Conservation (phyloP, 2,113 vertebrate genomes). For the Laterallus jamaicensis region DNA sequence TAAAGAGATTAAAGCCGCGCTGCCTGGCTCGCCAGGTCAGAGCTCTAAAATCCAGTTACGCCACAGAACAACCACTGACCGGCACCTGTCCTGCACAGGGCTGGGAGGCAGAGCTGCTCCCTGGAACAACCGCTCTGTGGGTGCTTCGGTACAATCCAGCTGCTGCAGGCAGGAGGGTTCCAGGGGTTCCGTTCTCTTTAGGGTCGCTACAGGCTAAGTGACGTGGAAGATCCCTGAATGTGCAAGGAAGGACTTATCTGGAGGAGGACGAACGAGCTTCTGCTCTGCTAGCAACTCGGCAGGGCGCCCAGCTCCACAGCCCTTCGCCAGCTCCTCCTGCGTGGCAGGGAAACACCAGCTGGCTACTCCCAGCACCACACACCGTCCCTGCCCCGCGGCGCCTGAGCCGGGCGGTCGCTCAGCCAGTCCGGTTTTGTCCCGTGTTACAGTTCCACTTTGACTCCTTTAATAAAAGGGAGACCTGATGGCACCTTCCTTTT, state of each 20-base stretch:
- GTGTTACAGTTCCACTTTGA: constrained; percentile 83
- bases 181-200: not conserved
- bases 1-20: not conserved
- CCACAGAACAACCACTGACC: not conserved
- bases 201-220: not conserved
- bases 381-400: not conserved
- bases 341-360: not conserved
- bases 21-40: not conserved
- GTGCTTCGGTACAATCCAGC: not conserved
- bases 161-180: not conserved
- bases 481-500: constrained; percentile 90
- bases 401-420: not conserved
- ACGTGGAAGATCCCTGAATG: constrained; percentile 26
- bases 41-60: not conserved
- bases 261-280: not conserved
- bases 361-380: not conserved
- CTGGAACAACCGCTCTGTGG: not conserved
- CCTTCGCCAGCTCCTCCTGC: constrained; percentile 19
- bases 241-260: not conserved
- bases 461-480: constrained; percentile 93
- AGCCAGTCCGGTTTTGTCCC: not conserved
- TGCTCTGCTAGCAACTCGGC: not conserved
- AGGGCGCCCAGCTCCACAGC: not conserved
- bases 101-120: not conserved
- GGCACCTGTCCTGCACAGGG: accelerated